A percentile compares a stretch with the other conserved stretches of the same genome.
These are phyloP conservation scores for Ammodramus savannarum DNA, from an alignment of 2,113 vertebrate genomes.

Conservation along the genomic window DNA sequence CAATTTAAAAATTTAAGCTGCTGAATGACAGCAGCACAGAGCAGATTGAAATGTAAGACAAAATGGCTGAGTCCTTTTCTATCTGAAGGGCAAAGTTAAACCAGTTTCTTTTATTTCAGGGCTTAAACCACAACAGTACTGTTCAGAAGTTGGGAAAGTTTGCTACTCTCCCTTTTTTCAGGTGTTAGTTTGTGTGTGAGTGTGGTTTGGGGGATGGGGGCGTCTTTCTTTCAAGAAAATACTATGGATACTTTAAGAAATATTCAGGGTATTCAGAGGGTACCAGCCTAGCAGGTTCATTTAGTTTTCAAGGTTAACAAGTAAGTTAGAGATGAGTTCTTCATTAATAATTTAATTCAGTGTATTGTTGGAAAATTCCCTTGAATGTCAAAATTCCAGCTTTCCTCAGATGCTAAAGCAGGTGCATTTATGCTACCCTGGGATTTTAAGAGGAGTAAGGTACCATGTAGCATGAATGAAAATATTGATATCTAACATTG, in stretches of 20 bases:
- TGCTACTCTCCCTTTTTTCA: neutral
- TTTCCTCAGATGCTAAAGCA: neutral
- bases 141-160: neutral
- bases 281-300: neutral
- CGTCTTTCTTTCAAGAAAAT: neutral
- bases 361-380: neutral
- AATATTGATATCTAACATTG: neutral
- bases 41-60: neutral
- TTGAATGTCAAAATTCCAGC: neutral
- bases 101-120: neutral
- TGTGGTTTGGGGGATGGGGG: accelerated
- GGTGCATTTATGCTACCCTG: neutral
- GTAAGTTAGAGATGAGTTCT: neutral
- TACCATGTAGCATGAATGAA: neutral
- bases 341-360: neutral
- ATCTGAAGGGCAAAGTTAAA: neutral
- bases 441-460: neutral
- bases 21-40: neutral
- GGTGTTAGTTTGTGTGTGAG: neutral
- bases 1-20: neutral
- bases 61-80: neutral
- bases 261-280: neutral
- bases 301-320: neutral
- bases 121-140: neutral
- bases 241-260: neutral